Evolutionary conservation across 2,113 vertebrate genomes (phyloP), one percentile per base, ranked within the genome.

Genomic region (Carassius auratus): DNA sequence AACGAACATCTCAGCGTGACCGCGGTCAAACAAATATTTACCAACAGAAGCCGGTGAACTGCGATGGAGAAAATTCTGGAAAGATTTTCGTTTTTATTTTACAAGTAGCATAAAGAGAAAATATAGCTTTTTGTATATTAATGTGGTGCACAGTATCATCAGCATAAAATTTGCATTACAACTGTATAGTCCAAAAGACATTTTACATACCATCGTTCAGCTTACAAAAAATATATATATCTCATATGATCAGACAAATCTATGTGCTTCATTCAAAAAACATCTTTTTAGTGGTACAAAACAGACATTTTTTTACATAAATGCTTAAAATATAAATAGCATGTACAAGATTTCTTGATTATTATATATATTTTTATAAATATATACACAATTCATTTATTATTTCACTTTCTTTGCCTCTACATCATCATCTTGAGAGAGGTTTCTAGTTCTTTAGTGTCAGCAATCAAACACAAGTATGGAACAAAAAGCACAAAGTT

Each of bases 311-410:
- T 42, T 57, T 78, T 59, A 78, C 17, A 78, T 61, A 36, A 8
- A 38, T 42, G 21, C 23, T 45, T 45, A 17, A 80, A 80, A 64
- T 80, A 80, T 66, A 81, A 66, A 66, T 64, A 81, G 4, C 50
- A 66, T 66, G 8, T 66, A 81, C 61, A 66, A 15, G 7, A 79
- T 23, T 15, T 23, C 57, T 62, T 62, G 10, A 77, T 33, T 36
- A 57, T 5, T 10, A 38, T 30, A 30, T 30, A 30, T 42, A 6
- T 42, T 42, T 42, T 42, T 42, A 6, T 42, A 2, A 8, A 1
- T 78, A 78, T 78, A 8, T 59, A 42, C 55, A 59, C 5, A 42
- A 42, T 78, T 4, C 13, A 17, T 38, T 61, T 3, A 38, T 38
- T 17, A 79, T 42, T 14, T 59, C 36, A 38, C 33, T 12, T 36